Evolutionary conservation across 2,797 vertebrate species (phyloP).

Genomic region (Danionella dracula): DNA sequence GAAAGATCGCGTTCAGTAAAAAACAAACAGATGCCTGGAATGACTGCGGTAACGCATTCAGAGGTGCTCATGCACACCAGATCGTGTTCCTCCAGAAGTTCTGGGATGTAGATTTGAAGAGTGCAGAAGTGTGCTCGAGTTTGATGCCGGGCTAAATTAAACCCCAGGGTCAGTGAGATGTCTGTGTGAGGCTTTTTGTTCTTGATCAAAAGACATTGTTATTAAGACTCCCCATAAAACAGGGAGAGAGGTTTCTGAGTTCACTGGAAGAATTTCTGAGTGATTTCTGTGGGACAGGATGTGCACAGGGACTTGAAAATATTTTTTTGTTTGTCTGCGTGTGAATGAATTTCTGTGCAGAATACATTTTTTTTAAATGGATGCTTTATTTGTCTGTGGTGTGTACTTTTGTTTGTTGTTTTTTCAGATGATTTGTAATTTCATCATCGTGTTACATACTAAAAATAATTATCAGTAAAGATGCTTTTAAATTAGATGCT

Average conservation of each 20-base stretch:
- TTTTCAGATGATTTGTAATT: too few species aligned
- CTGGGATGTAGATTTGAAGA: not conserved
- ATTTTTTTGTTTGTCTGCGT: too few species aligned
- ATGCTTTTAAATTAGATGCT: too few species aligned
- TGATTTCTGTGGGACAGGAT: not conserved
- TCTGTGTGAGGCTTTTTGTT: not conserved
- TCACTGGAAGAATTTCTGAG: not conserved
- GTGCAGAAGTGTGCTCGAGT: not conserved
- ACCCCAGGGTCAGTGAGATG: constrained; percentile 10
- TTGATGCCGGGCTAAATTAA: not conserved
- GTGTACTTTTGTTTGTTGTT: too few species aligned
- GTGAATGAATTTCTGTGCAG: too few species aligned
- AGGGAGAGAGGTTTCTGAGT: not conserved
- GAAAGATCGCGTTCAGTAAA: constrained; percentile 59
- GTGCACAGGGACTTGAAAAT: not conserved
- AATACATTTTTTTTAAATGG: too few species aligned
- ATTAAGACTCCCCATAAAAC: not conserved
- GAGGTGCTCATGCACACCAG: constrained; percentile 44
- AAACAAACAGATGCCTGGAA: constrained; percentile 55
- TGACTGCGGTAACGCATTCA: constrained; percentile 59
- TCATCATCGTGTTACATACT: too few species aligned
- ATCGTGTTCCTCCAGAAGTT: constrained; percentile 5
- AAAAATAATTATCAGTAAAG: too few species aligned
- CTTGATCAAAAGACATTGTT: not conserved
- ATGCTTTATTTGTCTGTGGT: too few species aligned